These are phyloP conservation scores for Dendrolimus pini DNA, from an alignment of 2,888 invertebrate genomes.

Conservation along the genomic window DNA sequence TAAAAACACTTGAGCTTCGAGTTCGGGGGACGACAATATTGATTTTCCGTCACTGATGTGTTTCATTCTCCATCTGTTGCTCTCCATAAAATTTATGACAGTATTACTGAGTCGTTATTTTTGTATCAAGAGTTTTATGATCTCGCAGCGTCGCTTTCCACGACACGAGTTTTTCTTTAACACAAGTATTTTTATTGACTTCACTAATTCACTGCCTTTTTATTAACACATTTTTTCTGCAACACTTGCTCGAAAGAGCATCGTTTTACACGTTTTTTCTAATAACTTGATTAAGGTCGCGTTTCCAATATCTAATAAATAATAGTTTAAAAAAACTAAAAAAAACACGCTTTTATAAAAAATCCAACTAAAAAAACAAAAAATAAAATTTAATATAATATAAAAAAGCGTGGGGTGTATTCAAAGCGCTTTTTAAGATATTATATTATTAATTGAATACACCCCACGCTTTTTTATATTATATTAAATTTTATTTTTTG, in stretches of 20 bases:
- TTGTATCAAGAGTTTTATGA: conserved; percentile 70
- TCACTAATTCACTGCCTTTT: conserved; percentile 32
- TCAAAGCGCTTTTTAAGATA: too few relatives aligned
- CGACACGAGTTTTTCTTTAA: conserved; percentile 46
- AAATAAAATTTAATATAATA: too few relatives aligned
- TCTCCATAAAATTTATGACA: conserved; percentile 72
- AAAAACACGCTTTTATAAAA: too few relatives aligned
- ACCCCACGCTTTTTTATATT: too few relatives aligned
- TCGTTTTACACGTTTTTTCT: too few relatives aligned
- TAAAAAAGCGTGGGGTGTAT: too few relatives aligned
- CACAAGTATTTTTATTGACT: conserved; percentile 38
- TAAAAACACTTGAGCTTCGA: conserved; percentile 47
- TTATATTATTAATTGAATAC: too few relatives aligned
- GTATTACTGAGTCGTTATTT: conserved; percentile 71
- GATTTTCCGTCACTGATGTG: conserved; percentile 64
- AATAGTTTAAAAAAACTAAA: too few relatives aligned
- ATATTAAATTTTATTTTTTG: too few relatives aligned
- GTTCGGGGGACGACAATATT: conserved; percentile 61
- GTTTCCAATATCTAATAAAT: not conserved
- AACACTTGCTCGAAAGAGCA: not conserved
- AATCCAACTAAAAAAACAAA: too few relatives aligned
- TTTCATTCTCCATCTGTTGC: conserved; percentile 74
- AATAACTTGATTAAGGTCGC: too few relatives aligned
- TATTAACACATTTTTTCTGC: conserved; percentile 13
- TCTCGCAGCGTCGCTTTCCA: conserved; percentile 39